phyloP scores from a whole-genome alignment of 2,113 vertebrate species.

The Rhinoptilus africanus region DNA sequence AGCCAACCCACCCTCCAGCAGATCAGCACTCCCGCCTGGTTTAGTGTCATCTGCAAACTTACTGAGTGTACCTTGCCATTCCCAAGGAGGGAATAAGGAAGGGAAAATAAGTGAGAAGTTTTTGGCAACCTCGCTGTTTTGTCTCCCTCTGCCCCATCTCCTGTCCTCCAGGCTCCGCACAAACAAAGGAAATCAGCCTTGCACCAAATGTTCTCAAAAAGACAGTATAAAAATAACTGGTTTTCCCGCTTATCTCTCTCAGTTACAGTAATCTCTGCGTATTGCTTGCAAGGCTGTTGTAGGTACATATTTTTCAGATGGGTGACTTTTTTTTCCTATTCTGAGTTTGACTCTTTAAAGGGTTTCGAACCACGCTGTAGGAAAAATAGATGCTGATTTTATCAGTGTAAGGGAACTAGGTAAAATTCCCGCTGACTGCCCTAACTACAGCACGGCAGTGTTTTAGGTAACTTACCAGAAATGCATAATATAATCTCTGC shows the following conservation, averaged over 20 bases:
- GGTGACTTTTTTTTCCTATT: neutral
- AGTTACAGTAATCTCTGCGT: neutral
- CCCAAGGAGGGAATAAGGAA: neutral
- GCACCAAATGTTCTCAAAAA: neutral
- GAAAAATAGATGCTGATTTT: neutral
- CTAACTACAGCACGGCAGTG: neutral
- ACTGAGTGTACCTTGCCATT: too few species aligned
- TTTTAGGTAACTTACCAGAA: neutral
- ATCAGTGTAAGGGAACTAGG: neutral
- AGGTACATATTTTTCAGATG: neutral
- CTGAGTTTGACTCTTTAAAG: neutral
- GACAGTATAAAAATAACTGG: slow-evolving; percentile 12
- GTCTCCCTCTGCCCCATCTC: slow-evolving; percentile 21
- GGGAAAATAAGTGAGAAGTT: slow-evolving; percentile 6
- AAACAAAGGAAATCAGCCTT: slow-evolving; percentile 38
- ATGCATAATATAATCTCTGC: neutral
- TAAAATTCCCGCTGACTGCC: neutral
- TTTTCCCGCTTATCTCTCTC: slow-evolving; percentile 14
- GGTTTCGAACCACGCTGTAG: neutral
- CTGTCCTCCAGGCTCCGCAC: neutral
- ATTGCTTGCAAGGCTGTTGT: neutral
- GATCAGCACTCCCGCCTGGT: too few species aligned
- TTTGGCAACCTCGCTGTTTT: neutral
- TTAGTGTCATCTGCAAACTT: too few species aligned
- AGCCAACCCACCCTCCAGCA: too few species aligned